Evolutionary conservation across 1,140 invertebrate genomes (phyloP), one percentile per base, ranked within the genome.

Genomic region (Daktulosphaira vitifoliae): DNA sequence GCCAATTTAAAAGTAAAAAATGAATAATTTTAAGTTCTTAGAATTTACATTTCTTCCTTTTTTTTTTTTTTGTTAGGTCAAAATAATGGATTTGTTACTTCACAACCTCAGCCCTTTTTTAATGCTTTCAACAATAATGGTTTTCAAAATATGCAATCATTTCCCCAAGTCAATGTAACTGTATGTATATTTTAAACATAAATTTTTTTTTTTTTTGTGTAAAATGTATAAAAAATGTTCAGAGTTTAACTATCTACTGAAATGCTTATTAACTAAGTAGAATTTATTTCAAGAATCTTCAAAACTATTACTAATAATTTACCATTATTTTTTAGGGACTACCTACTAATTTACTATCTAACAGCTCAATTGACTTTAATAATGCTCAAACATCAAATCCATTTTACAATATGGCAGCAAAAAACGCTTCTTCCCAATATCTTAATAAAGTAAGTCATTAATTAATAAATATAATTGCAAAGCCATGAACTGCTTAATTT

Each of bases 401-500:
- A 22, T 73, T 71, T 67, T 70, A 68, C 56, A 72, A 64, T 48
- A 70, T 71, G 68, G 67, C 68, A 38, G 46, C 68, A 18, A 65
- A 62, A 68, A 66, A 67, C 68, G 54, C 68, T 37, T 25, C 52
- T n/a, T 53, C 65, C 37, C 54, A 50, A 53, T 51, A 65, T 68
- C 44, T 68, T 64, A 67, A 62, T 49, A 52, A 68, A 65, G 56
- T 67, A 65, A 69, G 62, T 59, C 44, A 56, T 33, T 33, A 6
- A 33, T 6, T 33, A 33, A 33, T 11, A 33, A n/a, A n/a, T n/a
- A n/a, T n/a, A n/a, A n/a, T n/a, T n/a, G n/a, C n/a, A n/a, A n/a
- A n/a, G n/a, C n/a, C n/a, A n/a, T n/a, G n/a, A n/a, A n/a, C n/a
- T n/a, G n/a, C n/a, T n/a, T n/a, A n/a, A n/a, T n/a, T n/a, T n/a